Evolutionary conservation across 2,888 invertebrate genomes (phyloP).

Genomic region (Iselma pallidipennis): DNA sequence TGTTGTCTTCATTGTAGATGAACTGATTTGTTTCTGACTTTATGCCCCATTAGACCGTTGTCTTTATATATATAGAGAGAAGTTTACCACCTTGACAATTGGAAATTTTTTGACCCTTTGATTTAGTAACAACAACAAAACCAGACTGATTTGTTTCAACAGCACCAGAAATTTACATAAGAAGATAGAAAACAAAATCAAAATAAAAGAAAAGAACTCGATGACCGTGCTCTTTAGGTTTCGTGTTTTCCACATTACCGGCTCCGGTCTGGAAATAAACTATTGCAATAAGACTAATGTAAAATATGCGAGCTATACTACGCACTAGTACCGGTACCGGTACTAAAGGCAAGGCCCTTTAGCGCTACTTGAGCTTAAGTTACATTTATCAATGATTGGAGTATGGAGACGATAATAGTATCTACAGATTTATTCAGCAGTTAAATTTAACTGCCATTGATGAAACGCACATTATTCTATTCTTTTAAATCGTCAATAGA

Average conservation of each 20-base stretch:
- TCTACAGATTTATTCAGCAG: too few species aligned
- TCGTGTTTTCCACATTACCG: neutral
- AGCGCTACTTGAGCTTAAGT: too few species aligned
- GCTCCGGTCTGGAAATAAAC: neutral
- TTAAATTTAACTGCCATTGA: too few species aligned
- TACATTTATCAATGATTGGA: too few species aligned
- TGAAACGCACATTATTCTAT: too few species aligned
- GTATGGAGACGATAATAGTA: too few species aligned
- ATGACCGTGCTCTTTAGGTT: neutral
- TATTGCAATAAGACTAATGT: neutral
- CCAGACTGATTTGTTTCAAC: neutral
- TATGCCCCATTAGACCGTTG: neutral
- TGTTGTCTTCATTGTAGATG: neutral
- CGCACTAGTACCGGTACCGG: too few species aligned
- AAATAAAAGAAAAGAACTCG: neutral
- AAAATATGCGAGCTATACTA: too few species aligned
- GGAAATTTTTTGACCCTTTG: neutral
- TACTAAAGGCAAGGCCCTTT: too few species aligned
- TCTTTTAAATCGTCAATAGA: too few species aligned
- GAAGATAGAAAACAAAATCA: neutral
- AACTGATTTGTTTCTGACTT: neutral
- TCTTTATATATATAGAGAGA: neutral
- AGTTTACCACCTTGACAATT: neutral
- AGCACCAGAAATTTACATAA: neutral
- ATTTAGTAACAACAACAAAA: neutral